Percentiles rank a stretch among this genome's conserved stretches.
phyloP scores from a whole-genome alignment of 2,888 invertebrate genomes.

The Athripsodes cinereus region DNA sequence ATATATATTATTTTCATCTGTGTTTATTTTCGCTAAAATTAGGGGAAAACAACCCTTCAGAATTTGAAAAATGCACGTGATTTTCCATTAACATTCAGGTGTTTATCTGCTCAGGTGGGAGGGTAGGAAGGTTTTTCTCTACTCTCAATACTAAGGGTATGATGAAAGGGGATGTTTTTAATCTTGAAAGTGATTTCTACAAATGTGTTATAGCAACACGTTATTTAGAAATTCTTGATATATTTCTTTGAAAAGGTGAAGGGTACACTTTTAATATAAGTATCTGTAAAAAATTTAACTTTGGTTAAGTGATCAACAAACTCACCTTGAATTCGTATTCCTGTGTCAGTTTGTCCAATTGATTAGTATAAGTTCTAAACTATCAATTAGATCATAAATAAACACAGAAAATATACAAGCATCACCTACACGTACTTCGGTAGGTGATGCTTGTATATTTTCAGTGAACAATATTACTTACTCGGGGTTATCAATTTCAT shows the following conservation, averaged over 20 bases:
- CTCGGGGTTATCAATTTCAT: no score
- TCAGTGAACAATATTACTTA: no score
- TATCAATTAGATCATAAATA: no score
- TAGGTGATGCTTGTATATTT: no score
- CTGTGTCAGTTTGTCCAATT: no score
- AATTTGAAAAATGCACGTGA: neutral
- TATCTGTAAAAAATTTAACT: no score
- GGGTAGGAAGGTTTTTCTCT: neutral
- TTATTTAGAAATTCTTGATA: constrained; percentile 25
- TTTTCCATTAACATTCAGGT: constrained; percentile 4
- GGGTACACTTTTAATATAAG: no score
- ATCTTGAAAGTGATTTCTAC: constrained; percentile 26
- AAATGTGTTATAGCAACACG: constrained; percentile 20
- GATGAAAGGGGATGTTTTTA: constrained; percentile 21
- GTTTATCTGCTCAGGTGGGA: neutral
- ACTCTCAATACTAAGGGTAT: neutral
- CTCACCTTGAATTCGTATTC: no score
- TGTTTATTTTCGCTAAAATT: neutral
- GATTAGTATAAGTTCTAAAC: no score
- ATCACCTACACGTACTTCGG: no score
- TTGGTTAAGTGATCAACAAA: no score
- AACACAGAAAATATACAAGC: no score
- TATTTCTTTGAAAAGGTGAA: constrained; percentile 22
- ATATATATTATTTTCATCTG: neutral
- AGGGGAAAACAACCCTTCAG: constrained; percentile 1